A percentile compares a stretch with the other conserved stretches of the same genome.
Conservation (phyloP, 2,797 vertebrate species). For the Peromyscus aztecus region DNA sequence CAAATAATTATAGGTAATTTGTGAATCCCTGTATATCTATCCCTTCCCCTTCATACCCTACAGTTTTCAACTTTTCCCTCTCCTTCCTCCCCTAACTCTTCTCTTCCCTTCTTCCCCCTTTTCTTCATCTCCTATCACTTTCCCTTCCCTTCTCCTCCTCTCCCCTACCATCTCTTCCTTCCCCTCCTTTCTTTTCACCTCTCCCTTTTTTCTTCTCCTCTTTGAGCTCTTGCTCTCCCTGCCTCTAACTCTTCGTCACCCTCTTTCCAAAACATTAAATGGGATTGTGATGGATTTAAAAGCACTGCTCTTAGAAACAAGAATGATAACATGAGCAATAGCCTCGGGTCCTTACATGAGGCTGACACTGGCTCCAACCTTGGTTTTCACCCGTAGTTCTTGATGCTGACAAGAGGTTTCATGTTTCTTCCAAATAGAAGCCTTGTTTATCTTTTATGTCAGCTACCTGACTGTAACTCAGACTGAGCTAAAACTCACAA, state of each 20-base stretch:
- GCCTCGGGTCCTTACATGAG: neutral
- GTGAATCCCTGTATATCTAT: neutral
- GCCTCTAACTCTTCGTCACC: fast-evolving
- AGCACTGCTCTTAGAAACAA: neutral
- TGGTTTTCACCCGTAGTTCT: neutral
- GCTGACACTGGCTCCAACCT: neutral
- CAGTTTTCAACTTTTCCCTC: neutral
- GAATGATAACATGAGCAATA: fast-evolving
- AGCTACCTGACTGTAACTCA: neutral
- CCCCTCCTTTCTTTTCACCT: fast-evolving
- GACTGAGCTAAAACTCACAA: neutral
- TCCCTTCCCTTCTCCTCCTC: neutral
- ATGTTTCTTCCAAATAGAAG: neutral
- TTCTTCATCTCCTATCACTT: neutral
- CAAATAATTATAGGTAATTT: neutral
- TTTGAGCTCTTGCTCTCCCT: neutral
- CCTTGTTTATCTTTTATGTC: neutral
- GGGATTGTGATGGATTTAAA: neutral
- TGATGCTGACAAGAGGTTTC: neutral
- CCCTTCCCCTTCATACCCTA: neutral
- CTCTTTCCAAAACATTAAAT: neutral
- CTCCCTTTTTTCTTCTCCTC: too few relatives aligned
- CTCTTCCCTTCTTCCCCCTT: neutral
- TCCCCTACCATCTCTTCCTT: neutral
- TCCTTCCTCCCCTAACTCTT: fast-evolving